Conservation (phyloP, 2,113 vertebrate species). For the Xenopus borealis region DNA sequence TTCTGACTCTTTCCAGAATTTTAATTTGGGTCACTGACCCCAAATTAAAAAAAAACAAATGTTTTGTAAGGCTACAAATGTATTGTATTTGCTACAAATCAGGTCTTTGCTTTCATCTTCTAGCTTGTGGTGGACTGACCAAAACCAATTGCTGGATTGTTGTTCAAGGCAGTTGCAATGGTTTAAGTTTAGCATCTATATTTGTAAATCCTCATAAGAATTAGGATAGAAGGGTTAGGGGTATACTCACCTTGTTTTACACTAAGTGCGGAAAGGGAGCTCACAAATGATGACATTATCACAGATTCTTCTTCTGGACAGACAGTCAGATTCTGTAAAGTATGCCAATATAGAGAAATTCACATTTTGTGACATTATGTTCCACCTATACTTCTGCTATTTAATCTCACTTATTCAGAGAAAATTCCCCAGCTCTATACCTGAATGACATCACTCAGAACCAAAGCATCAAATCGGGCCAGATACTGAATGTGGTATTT, state of each 20-base stretch:
- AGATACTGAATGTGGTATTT: constrained; percentile 86
- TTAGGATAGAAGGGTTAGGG: not conserved
- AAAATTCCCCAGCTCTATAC: constrained; percentile 54
- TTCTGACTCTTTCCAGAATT: too few species aligned
- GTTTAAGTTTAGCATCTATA: too few species aligned
- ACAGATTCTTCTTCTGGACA: constrained; percentile 94
- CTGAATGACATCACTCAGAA: constrained; percentile 88
- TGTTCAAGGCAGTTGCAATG: too few species aligned
- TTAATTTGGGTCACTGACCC: too few species aligned
- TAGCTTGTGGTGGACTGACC: too few species aligned
- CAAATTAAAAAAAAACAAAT: too few species aligned
- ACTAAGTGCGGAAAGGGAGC: constrained; percentile 74
- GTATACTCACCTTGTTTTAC: constrained; percentile 76
- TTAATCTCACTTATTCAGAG: not conserved
- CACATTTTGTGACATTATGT: not conserved
- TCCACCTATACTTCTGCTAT: not conserved
- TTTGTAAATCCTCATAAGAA: too few species aligned
- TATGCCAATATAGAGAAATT: not conserved
- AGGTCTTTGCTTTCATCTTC: too few species aligned
- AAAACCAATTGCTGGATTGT: too few species aligned
- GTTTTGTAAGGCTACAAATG: too few species aligned
- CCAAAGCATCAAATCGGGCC: constrained; percentile 81
- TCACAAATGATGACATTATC: constrained; percentile 87
- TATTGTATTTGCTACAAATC: too few species aligned
- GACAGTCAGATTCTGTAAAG: constrained; percentile 80